phyloP scores from a whole-genome alignment of 2,113 vertebrate species.

The Psittacara wagleri region DNA sequence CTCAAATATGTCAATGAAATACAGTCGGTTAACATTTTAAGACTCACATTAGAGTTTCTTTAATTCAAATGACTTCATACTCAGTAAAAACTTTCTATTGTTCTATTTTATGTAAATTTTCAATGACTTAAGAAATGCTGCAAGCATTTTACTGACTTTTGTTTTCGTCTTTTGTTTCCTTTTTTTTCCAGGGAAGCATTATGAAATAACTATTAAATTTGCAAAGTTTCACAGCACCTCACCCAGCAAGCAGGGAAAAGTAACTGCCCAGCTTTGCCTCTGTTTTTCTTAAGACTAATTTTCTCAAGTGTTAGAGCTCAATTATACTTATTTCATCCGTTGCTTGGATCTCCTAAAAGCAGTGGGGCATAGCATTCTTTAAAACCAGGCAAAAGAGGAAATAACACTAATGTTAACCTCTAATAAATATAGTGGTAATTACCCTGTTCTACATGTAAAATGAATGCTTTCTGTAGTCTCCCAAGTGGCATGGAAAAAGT shows the following conservation, averaged over 20 bases:
- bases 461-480: constrained; percentile 66
- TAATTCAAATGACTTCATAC: neutral
- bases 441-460: constrained; percentile 61
- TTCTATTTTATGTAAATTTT: neutral
- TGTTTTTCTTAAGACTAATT: constrained; percentile 64
- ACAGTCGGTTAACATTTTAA: neutral
- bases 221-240: neutral
- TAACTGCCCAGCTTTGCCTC: constrained; percentile 22
- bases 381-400: constrained; percentile 72
- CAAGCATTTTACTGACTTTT: constrained; percentile 5
- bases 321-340: constrained; percentile 76
- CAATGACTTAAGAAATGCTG: neutral
- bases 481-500: constrained; percentile 27
- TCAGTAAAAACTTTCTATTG: neutral
- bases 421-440: constrained; percentile 75
- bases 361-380: constrained; percentile 70
- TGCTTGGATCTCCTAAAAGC: constrained; percentile 76
- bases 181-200: neutral
- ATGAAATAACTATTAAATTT: constrained; percentile 13
- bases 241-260: neutral
- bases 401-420: constrained; percentile 73
- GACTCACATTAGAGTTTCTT: neutral
- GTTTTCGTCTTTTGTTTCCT: neutral
- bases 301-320: constrained; percentile 76
- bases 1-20: neutral